Base-by-base conservation (phyloP, 2,888 invertebrate species). In the Acanthacorydalis orientalis region DNA sequence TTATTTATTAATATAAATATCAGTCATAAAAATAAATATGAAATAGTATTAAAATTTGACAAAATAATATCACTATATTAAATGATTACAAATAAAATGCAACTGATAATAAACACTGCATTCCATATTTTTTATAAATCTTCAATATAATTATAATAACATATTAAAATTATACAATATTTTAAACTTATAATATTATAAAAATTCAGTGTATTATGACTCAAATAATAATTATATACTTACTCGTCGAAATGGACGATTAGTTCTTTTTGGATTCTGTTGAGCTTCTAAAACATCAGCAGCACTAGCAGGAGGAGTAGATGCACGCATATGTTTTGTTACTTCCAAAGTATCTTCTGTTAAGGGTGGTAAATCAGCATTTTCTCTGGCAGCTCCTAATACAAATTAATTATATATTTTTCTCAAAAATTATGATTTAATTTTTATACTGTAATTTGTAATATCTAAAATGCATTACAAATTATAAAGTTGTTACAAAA, bases 281-380 rank as follows among this genome's bases (percentile, higher is more conserved):
- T 88, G 89, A 52, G 83, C 82, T 62, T 91, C 90, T 47, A 90
- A 64, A 57, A 90, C 76, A 63, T 95, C 93, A 23, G 85, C 83
- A 35, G 91, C 91, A 64, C 87, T 90, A 2, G 88, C 86, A 1
- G 96, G 95, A 7, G 96, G 95, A 2, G 93, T 91, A 47, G 92
- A 91, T 0, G 96, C 88, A 55, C 95, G 73, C 93, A 97, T 95
- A 43, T 80, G 80, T 60, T 81, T 82, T 2, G 91, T 87, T n/a
- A 96, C 84, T 68, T 92, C 90, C 55, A 93, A 74, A 1, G 96
- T 92, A 64, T 99, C 95, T 69, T 98, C 96, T 50, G 81, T 80
- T 49, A 83, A 70, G 3, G 83, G 78, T 33, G 83, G 74, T 53
- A 98, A 72, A 2, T 78, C 81, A 57, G 79, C 74, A 52, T 76